Base-by-base conservation (phyloP, 2,888 invertebrate species). In the Eupithecia exiguata region DNA sequence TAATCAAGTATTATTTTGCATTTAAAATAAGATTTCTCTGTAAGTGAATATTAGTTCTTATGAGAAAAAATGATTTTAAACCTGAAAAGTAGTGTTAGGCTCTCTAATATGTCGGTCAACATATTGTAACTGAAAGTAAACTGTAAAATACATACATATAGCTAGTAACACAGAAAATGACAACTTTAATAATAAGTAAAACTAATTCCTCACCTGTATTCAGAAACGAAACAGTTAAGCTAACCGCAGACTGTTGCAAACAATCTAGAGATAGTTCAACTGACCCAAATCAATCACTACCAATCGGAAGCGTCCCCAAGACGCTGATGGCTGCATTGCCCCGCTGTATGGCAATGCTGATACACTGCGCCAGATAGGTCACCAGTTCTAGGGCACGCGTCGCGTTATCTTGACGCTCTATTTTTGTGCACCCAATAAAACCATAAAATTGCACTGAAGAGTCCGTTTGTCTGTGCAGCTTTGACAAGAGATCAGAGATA, bases 401-500 rank as follows among this genome's bases (percentile, higher is more conserved):
- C 10, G 10, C 21, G 21, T 21, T 21, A 9, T 53, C 49, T 4
- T 21, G 1, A 21, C 9, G 9, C 9, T 40, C 40, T 49, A 0
- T 7, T 49, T n/a, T n/a, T n/a, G 49, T 7, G 7, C 9, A n/a
- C 7, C 7, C 3, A 53, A 53, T 53, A 25, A 25, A 53, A 25
- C 4, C 9, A 53, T 53, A 21, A 12, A 12, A 25, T 58, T 5
- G 21, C 21, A 58, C 58, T 25, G 14, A 58, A 58, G 21, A 58
- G 58, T 58, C 14, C 25, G 12, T 58, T 40, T 40, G 40, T 80
- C 25, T 90, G 87, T 87, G 21, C 82, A 94, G 94, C 82, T 94
- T 92, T 73, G 94, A 94, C 80, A 93, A 93, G 80, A 87, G 95
- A 82, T 96, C 96, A 67, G 96, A 96, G 81, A 89, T 95, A 79